Evolutionary conservation across 2,888 invertebrate species (phyloP).

Genomic region (Tetrapedia diversipes): DNA sequence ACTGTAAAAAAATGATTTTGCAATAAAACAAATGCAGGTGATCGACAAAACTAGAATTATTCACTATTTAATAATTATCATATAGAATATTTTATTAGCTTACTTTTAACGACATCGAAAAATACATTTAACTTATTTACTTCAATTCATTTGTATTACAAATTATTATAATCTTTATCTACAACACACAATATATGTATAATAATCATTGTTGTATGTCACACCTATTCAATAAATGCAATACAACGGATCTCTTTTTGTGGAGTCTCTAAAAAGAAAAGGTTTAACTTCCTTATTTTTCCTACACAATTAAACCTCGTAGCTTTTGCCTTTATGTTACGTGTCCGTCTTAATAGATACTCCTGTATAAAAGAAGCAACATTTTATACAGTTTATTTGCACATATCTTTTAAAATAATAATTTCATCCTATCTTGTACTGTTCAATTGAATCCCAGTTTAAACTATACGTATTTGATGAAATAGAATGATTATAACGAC

Average conservation of each 20-base stretch:
- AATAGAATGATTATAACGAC: constrained; percentile 10
- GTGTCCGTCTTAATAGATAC: constrained; percentile 6
- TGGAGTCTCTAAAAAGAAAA: constrained; percentile 20
- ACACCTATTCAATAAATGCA: constrained; percentile 5
- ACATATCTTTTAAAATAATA: constrained; percentile 20
- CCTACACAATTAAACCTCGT: constrained; percentile 1
- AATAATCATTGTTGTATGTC: constrained; percentile 14
- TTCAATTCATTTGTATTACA: constrained; percentile 26
- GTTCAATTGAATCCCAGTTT: constrained; percentile 2
- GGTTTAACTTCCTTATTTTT: neutral
- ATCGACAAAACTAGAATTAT: constrained; percentile 3
- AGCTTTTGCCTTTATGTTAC: no score
- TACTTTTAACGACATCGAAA: constrained; percentile 23
- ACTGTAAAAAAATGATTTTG: neutral
- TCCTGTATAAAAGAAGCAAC: constrained; percentile 15
- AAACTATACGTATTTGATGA: neutral
- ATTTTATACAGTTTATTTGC: constrained; percentile 11
- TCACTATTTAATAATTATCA: constrained; percentile 7
- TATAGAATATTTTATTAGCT: constrained; percentile 20
- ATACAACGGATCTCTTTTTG: neutral
- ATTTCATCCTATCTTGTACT: constrained; percentile 6
- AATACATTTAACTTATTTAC: constrained; percentile 37
- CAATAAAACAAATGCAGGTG: neutral
- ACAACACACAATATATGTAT: constrained; percentile 26
- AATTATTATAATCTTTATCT: constrained; percentile 29